Base-by-base conservation (phyloP, 2,888 invertebrate genomes). In the Diplazon laetatorius region DNA sequence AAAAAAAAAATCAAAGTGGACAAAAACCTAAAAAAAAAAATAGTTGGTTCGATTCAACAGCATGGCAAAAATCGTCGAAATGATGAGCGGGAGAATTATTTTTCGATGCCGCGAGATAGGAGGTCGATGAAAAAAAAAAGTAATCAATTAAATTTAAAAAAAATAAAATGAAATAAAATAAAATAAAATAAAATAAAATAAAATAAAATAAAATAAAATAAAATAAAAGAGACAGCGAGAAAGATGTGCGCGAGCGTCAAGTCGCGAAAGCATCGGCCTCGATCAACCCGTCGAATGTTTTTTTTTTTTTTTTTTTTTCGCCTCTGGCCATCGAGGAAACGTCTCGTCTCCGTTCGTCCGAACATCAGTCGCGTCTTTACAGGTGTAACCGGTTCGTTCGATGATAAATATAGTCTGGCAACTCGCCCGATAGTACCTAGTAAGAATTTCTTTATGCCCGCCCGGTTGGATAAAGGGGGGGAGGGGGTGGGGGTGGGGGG, bases 361-460 rank as follows among this genome's bases (percentile, higher is more conserved):
- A n/a, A n/a, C n/a, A n/a, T n/a, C n/a, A n/a, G n/a, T n/a, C n/a
- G 62, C 69, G 63, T 81, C 76, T 82, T 83, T 83, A 81, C 87
- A 87, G 88, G 85, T 87, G 85, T 87, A 87, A 88, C 86, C 86
- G 86, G 85, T 83, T 86, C 84, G 87, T 86, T 81, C n/a, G 85
- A 82, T 83, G 84, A 84, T 87, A 89, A 88, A 89, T 88, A 88
- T 89, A 89, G 88, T 86, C 85, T 89, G 89, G 89, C 89, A 88
- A 79, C 78, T 76, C 82, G 88, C 82, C 89, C 89, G 87, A 82
- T 78, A 86, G 82, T 85, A 80, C 75, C 83, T 75, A 83, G 84
- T 85, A 84, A 83, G 81, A 86, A 87, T 85, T 83, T 82, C 87
- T 87, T 87, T 77, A 70, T 77, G 71, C 75, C 78, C n/a, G n/a